Conservation (phyloP, 2,113 vertebrate genomes). For the Leptodactylus fuscus region DNA sequence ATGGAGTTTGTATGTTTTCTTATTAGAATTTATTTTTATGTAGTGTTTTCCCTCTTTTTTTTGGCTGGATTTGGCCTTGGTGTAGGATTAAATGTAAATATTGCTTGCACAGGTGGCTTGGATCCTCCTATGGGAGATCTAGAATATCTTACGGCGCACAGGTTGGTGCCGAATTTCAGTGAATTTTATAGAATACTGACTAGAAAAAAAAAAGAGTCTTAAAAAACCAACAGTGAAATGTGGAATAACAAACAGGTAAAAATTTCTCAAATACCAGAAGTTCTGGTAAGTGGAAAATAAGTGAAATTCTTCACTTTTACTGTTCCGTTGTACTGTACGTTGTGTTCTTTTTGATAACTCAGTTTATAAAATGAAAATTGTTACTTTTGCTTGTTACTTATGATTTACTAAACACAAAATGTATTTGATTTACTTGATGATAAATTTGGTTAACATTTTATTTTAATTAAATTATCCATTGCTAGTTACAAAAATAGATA, state of each 20-base stretch:
- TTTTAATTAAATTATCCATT: no score
- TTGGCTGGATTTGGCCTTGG: constrained; percentile 76
- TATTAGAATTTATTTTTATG: constrained; percentile 63
- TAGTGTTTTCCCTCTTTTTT: constrained; percentile 69
- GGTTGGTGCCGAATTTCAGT: constrained; percentile 70
- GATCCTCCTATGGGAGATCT: constrained; percentile 80
- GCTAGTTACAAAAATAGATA: no score
- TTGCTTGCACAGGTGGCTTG: constrained; percentile 86
- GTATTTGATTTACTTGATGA: no score
- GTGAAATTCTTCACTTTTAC: neutral
- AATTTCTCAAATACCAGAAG: neutral
- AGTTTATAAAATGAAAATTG: no score
- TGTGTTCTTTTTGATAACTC: neutral
- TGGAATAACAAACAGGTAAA: constrained; percentile 15
- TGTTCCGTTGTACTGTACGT: neutral
- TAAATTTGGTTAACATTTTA: no score
- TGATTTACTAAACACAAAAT: no score
- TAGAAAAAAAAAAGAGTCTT: neutral
- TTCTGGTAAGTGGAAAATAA: neutral
- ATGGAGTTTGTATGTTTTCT: constrained; percentile 69
- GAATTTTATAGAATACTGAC: neutral
- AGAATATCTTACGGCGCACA: constrained; percentile 82
- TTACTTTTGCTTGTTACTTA: no score
- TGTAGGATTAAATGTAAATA: constrained; percentile 79
- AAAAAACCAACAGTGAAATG: neutral